Percentiles rank a stretch among this genome's conserved stretches.
Evolutionary conservation across 2,888 invertebrate genomes (phyloP).

Genomic region (Balanococcus diminutus): DNA sequence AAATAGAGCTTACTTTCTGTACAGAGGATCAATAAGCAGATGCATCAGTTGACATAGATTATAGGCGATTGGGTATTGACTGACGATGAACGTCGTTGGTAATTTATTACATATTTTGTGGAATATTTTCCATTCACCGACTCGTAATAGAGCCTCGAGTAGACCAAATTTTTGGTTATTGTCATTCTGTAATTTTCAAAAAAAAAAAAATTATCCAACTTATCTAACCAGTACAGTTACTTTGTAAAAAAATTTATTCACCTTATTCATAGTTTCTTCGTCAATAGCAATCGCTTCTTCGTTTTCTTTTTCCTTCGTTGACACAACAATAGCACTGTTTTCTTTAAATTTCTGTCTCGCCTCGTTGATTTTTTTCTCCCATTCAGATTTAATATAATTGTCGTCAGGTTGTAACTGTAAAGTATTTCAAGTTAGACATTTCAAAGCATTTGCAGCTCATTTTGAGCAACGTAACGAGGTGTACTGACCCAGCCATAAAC

Average conservation of each 20-base stretch:
- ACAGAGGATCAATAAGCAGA: slow-evolving; percentile 83
- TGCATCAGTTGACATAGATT: slow-evolving; percentile 82
- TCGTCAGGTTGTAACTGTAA: slow-evolving; percentile 83
- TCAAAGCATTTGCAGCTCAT: slow-evolving; percentile 3
- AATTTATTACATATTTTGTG: slow-evolving; percentile 78
- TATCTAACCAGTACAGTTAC: background rate
- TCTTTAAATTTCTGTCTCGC: slow-evolving; percentile 89
- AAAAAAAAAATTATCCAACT: slow-evolving; percentile 46
- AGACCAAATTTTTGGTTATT: slow-evolving; percentile 93
- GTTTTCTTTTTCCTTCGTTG: slow-evolving; percentile 71
- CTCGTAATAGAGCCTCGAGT: slow-evolving; percentile 82
- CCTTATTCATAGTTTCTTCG: slow-evolving; percentile 42
- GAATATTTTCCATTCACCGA: slow-evolving; percentile 91
- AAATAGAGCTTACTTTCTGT: slow-evolving; percentile 71
- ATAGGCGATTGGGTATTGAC: slow-evolving; percentile 77
- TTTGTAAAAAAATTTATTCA: background rate
- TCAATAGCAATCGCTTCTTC: slow-evolving; percentile 63
- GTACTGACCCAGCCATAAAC: slow-evolving; percentile 88
- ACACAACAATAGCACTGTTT: slow-evolving; percentile 72
- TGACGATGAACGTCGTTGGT: slow-evolving; percentile 79
- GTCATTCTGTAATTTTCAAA: slow-evolving; percentile 65
- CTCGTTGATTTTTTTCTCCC: slow-evolving; percentile 80
- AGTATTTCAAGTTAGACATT: background rate
- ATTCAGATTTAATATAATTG: slow-evolving; percentile 76
- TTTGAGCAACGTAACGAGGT: slow-evolving; percentile 12